These are phyloP conservation scores for Apteryx mantelli DNA, from an alignment of 2,113 vertebrate species.

Conservation along the genomic window DNA sequence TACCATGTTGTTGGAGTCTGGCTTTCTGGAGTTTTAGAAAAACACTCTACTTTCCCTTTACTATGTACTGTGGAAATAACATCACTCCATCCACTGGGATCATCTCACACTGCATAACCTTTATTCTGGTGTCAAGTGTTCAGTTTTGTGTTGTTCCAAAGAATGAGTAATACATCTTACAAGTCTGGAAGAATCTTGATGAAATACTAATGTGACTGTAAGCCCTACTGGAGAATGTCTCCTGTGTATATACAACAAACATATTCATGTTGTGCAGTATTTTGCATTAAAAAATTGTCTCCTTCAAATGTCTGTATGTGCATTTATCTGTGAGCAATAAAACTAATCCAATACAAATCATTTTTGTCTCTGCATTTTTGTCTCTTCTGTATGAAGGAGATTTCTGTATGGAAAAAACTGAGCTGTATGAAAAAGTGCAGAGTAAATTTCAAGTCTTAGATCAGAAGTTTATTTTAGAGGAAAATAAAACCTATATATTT, in stretches of 20 bases:
- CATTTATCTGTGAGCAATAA: not conserved
- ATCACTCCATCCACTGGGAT: not conserved
- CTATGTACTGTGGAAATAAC: not conserved
- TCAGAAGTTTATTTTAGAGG: not conserved
- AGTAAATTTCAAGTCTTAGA: constrained; percentile 12
- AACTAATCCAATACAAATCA: not conserved
- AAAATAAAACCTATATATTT: not conserved
- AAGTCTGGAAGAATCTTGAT: not conserved
- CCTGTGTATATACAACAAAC: not conserved
- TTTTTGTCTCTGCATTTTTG: not conserved
- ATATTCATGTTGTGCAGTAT: not conserved
- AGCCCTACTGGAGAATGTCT: not conserved
- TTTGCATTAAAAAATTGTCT: constrained; percentile 5
- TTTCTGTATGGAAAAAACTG: not conserved
- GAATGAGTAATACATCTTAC: not conserved
- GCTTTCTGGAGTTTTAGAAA: not conserved
- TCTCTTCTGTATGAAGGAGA: not conserved
- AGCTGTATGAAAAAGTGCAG: not conserved
- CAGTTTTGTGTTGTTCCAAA: not conserved
- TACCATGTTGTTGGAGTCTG: not conserved
- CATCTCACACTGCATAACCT: not conserved
- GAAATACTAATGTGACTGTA: not conserved
- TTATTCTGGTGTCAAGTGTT: not conserved
- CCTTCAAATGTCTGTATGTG: not conserved
- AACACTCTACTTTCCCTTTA: not conserved